phyloP scores from a whole-genome alignment of 2,797 vertebrate genomes.

The Zenarchopterus dispar region DNA sequence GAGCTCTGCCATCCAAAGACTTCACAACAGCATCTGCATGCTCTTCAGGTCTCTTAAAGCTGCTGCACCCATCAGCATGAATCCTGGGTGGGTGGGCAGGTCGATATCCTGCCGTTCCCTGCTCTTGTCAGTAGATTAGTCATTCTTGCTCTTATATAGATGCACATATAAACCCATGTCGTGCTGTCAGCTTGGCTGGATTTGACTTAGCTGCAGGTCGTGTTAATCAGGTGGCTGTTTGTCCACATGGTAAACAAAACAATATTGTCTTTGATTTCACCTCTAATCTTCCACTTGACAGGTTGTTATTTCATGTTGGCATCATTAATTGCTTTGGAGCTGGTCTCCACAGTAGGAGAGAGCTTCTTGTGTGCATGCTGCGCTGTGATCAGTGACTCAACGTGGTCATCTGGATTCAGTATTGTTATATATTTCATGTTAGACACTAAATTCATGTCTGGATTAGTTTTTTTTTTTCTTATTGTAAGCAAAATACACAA shows the following conservation, averaged over 20 bases:
- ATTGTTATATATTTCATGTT: background rate
- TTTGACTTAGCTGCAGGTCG: conserved; percentile 32
- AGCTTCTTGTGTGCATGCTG: background rate
- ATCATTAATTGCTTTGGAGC: conserved; percentile 12
- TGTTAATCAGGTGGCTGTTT: conserved; percentile 31
- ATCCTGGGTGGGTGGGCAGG: conserved; percentile 26
- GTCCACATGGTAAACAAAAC: conserved; percentile 24
- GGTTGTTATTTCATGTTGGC: conserved; percentile 12
- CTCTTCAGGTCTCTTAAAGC: conserved; percentile 30
- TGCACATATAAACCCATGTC: conserved; percentile 30
- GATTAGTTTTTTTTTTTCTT: background rate
- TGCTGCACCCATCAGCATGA: conserved; percentile 19
- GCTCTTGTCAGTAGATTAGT: conserved; percentile 27
- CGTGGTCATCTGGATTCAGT: background rate
- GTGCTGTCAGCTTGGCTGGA: conserved; percentile 24
- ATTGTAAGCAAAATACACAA: background rate
- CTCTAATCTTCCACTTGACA: conserved; percentile 16
- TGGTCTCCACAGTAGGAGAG: background rate
- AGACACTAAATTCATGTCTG: background rate
- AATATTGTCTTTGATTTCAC: conserved; percentile 41
- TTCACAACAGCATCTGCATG: conserved; percentile 42
- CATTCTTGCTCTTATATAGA: conserved; percentile 31
- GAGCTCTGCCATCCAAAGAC: conserved; percentile 25
- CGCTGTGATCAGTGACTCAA: background rate
- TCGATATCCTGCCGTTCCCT: conserved; percentile 28